Evolutionary conservation across 2,797 vertebrate species (phyloP), one percentile per base, ranked within the genome.

Genomic region (Smutsia temminckii): DNA sequence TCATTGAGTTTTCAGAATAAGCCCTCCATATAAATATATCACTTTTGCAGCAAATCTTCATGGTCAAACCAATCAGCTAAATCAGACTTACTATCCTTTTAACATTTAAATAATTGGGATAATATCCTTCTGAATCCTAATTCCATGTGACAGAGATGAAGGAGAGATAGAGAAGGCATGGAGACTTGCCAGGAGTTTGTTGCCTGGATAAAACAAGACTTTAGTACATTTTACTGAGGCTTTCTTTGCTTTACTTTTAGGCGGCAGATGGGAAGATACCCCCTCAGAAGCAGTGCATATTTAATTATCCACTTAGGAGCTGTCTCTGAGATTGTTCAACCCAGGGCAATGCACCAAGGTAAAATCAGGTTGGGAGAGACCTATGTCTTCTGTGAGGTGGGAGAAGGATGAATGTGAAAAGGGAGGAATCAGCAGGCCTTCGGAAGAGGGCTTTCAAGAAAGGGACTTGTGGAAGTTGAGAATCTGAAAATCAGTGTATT

Each of bases 1-100:
- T 94, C 32, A 61, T 57, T 95, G 63, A 29, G 37, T 84, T 95
- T 71, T 69, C 32, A 6, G 23, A 95, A 12, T 74, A 61, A 87
- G 21, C 85, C 25, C 23, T 53, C 14, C 21, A 18, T 51, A 14
- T 59, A 77, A 81, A n/a, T 59, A 66, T 10, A 25, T 59, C 51
- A 40, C 16, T 79, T 40, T 27, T 88, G 61, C 92, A 89, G 25
- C 11, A 61, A 71, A 34, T 77, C 61, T 80, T 92, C 27, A 49
- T 16, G 79, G 55, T 79, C 83, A 66, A 83, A 61, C 13, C 23
- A 74, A 42, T 87, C 40, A 63, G 32, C 9, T 92, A 75, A 89
- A 63, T 66, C 18, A 59, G 40, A 42, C 34, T 40, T 78, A 90
- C 27, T 83, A 34, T 53, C 49, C 53, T 72, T 94, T 89, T 40